phyloP scores from a whole-genome alignment of 1,140 invertebrate genomes.

The Anastrepha ludens region DNA sequence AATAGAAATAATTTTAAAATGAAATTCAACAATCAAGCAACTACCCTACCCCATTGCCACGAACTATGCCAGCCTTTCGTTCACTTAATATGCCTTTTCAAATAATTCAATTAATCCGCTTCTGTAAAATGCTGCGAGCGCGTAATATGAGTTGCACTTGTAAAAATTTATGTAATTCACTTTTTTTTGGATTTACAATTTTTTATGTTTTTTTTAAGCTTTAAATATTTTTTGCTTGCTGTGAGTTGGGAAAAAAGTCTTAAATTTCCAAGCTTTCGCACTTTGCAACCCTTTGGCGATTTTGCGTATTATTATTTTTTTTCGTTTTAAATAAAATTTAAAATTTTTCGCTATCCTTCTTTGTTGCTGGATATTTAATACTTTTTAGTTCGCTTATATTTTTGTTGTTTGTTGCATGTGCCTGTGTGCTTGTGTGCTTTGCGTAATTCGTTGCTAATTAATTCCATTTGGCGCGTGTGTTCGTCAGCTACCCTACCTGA shows the following conservation, averaged over 20 bases:
- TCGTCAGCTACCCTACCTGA: not conserved
- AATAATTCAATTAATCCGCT: conserved; percentile 53
- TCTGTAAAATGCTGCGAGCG: not conserved
- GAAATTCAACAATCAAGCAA: not conserved
- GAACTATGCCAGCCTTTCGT: not conserved
- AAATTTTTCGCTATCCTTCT: not conserved
- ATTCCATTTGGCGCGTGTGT: conserved; percentile 18
- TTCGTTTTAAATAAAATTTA: conserved; percentile 14
- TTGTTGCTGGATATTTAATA: conserved; percentile 5
- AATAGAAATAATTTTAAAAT: not conserved
- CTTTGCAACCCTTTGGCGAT: conserved; percentile 52
- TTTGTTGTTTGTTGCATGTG: not conserved
- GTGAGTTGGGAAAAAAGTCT: not conserved
- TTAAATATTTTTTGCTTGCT: not conserved
- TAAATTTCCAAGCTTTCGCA: not conserved
- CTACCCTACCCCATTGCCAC: not conserved
- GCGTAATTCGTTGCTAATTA: conserved; percentile 52
- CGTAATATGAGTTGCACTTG: conserved; percentile 43
- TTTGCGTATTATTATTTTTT: not conserved
- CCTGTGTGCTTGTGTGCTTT: not conserved
- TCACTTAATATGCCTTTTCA: not conserved
- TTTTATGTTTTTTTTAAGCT: conserved; percentile 22
- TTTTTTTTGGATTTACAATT: not conserved
- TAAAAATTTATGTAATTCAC: not conserved
- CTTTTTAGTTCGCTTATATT: conserved; percentile 11